Conservation (phyloP, 2,888 invertebrate genomes). For the Carpatolechia fugitivella region DNA sequence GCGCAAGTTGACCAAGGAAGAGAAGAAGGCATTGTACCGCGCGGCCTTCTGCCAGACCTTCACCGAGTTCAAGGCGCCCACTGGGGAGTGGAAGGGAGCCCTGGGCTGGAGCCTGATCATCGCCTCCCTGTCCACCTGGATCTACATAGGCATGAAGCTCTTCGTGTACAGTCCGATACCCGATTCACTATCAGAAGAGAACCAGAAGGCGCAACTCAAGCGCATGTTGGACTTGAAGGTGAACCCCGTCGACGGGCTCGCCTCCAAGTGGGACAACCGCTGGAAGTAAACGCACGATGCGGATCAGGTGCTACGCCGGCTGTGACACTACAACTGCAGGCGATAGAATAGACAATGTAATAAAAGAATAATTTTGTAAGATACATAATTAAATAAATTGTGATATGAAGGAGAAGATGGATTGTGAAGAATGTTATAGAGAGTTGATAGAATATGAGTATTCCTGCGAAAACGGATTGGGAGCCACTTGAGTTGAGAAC, state of each 20-base stretch:
- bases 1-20: slow-evolving; percentile 91
- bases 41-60: slow-evolving; percentile 96
- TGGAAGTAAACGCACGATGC: slow-evolving; percentile 84
- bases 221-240: slow-evolving; percentile 86
- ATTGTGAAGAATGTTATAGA: too few species aligned
- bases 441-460: too few species aligned
- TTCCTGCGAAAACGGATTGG: too few species aligned
- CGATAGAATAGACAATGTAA: slow-evolving; percentile 21
- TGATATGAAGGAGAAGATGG: slow-evolving; percentile 66
- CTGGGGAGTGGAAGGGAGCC: slow-evolving; percentile 90
- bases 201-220: slow-evolving; percentile 86
- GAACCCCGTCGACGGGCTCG: slow-evolving; percentile 88
- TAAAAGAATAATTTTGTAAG: slow-evolving; percentile 56
- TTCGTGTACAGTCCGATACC: slow-evolving; percentile 81
- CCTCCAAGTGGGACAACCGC: slow-evolving; percentile 93
- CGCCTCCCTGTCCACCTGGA: slow-evolving; percentile 72
- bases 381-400: slow-evolving; percentile 57
- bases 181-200: slow-evolving; percentile 84
- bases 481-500: too few species aligned
- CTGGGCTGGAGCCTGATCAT: slow-evolving; percentile 79
- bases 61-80: slow-evolving; percentile 91
- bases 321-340: slow-evolving; percentile 7
- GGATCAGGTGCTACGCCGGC: slow-evolving; percentile 27
- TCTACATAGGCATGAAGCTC: slow-evolving; percentile 82
- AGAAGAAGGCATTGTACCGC: slow-evolving; percentile 96